Evolutionary conservation across 2,113 vertebrate genomes (phyloP), one percentile per base, ranked within the genome.

Genomic region (Elaphurus davidianus): DNA sequence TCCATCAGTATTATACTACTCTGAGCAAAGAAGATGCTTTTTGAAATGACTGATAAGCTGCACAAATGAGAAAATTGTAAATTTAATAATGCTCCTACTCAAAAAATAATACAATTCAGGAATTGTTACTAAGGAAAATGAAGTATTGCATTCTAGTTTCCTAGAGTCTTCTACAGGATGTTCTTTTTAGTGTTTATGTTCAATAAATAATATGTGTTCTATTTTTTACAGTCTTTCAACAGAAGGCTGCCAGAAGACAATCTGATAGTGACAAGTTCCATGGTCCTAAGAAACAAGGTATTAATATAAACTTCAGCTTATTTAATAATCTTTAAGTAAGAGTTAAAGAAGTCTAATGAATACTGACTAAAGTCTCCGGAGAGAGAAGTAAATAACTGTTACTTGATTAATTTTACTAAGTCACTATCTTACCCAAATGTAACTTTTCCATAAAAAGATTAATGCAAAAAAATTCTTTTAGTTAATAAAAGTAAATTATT

Each of bases 201-300:
- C 59, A 92, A 14, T 59, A 59, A 90, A 79, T 96, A 84, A 92
- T 45, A 50, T 45, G 16, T 76, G 47, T 47, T 94, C 1, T 93
- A 1, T 90, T 92, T 95, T 94, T 97, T 89, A 79, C 96, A 99
- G 99, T 99, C 93, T 99, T 99, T 97, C 99, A 99, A 97, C 99
- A 99, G 91, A 99, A 99, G 98, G 98, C 98, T 79, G 90, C 95
- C 86, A 54, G 7, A 94, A 97, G 92, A 67, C 98, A 98, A 84
- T 85, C 91, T 10, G 98, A 99, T 40, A 60, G 90, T 15, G 97
- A 98, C 89, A 99, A 98, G 93, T 97, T 97, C 2, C 99, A 98
- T 85, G 98, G 98, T 23, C 93, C 98, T 52, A 98, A 98, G 57
- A 99, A 99, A 98, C 98, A 98, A 87, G 99, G 99, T 99, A 98